A percentile compares a stretch with the other conserved stretches of the same genome.
phyloP scores from a whole-genome alignment of 2,888 invertebrate species.

The Caprella mutica region DNA sequence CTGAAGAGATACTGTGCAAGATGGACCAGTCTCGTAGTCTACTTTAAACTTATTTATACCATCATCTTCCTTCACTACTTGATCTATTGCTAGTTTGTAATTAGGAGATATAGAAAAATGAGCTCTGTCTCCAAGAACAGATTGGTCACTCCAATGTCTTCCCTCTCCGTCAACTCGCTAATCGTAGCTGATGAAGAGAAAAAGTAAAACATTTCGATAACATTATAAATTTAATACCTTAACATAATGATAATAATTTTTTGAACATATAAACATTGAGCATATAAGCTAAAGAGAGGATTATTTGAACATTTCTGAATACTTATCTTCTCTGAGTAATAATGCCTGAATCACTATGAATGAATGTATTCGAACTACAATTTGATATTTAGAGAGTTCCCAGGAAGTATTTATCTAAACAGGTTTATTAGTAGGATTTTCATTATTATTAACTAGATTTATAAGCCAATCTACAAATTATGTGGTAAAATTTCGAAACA shows the following conservation, averaged over 20 bases:
- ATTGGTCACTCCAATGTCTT: conserved; percentile 31
- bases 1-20: conserved; percentile 21
- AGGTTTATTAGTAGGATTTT: no score
- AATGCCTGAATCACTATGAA: no score
- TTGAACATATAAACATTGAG: background rate
- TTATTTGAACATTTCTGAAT: background rate
- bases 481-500: background rate
- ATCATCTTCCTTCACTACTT: conserved; percentile 23
- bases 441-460: background rate
- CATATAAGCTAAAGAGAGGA: no score
- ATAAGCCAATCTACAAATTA: background rate
- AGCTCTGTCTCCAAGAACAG: conserved; percentile 23
- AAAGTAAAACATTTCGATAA: background rate
- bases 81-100: conserved; percentile 19
- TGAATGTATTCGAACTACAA: no score
- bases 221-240: background rate
- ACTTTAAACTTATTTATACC: conserved; percentile 30
- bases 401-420: no score
- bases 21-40: conserved; percentile 28
- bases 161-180: conserved; percentile 18
- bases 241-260: background rate
- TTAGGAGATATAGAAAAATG: conserved; percentile 16
- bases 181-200: conserved; percentile 22
- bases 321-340: background rate
- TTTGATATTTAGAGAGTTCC: no score